These are phyloP conservation scores for Scaptomyza caliginosa DNA, from an alignment of 2,888 invertebrate genomes.

Conservation along the genomic window DNA sequence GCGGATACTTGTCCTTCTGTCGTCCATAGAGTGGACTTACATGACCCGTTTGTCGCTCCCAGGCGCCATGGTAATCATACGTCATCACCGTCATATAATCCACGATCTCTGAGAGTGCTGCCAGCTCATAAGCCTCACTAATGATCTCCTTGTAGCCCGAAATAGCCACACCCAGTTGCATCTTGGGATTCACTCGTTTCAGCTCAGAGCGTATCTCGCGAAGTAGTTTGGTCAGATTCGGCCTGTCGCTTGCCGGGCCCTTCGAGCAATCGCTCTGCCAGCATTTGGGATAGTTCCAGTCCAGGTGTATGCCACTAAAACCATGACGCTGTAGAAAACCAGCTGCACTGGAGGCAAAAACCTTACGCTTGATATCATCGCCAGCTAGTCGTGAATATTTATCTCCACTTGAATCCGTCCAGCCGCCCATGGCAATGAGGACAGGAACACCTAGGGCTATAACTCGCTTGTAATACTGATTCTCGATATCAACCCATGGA, in stretches of 20 bases:
- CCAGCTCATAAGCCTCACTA: slow-evolving; percentile 92
- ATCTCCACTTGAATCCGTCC: slow-evolving; percentile 96
- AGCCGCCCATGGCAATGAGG: slow-evolving; percentile 95
- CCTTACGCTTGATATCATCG: slow-evolving; percentile 87
- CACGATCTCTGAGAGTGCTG: slow-evolving; percentile 87
- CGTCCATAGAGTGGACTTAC: slow-evolving; percentile 90
- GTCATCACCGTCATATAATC: slow-evolving; percentile 94
- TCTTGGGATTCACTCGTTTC: slow-evolving; percentile 82
- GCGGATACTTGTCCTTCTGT: slow-evolving; percentile 88
- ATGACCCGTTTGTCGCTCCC: slow-evolving; percentile 92
- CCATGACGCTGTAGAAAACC: slow-evolving; percentile 90
- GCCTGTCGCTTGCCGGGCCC: slow-evolving; percentile 91
- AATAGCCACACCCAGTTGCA: slow-evolving; percentile 91
- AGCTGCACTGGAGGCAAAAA: slow-evolving; percentile 89
- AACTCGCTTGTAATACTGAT: slow-evolving; percentile 92
- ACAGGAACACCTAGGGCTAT: slow-evolving; percentile 88
- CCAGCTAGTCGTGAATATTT: slow-evolving; percentile 93
- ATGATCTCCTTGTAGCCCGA: slow-evolving; percentile 97
- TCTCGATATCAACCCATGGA: slow-evolving; percentile 94
- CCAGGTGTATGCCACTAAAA: slow-evolving; percentile 94
- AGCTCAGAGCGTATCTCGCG: slow-evolving; percentile 85
- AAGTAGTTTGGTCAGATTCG: slow-evolving; percentile 90
- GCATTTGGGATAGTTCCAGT: slow-evolving; percentile 97
- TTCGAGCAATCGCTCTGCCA: slow-evolving; percentile 95
- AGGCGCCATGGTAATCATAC: slow-evolving; percentile 95